Evolutionary conservation across 2,113 vertebrate species (phyloP), one percentile per base, ranked within the genome.

Genomic region (Eptesicus fuscus): DNA sequence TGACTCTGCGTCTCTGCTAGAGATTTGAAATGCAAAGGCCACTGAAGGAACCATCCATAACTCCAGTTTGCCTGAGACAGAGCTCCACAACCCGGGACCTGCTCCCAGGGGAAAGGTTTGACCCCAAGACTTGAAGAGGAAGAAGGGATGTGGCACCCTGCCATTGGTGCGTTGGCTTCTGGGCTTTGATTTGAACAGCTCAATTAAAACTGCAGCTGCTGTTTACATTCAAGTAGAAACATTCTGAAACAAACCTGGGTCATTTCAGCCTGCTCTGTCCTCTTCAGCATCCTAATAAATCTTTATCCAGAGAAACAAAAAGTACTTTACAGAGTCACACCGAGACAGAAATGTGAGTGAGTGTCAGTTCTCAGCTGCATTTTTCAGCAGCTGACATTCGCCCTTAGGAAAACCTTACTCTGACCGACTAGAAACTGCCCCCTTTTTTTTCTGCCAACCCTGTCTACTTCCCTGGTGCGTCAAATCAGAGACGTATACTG

Each of bases 181-280:
- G 71, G 30, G 85, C 56, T 69, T 17, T 11, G 10, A 47, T 76
- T 67, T 91, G n/a, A 88, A 76, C 44, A 25, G 20, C 84, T 94
- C 83, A 90, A 51, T 84, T 37, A 76, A 92, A 94, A 74, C 30
- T 74, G 70, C 59, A 61, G 77, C 74, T 51, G 71, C 63, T 25
- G 37, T 80, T 70, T 86, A 74, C 32, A 78, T 88, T 91, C 44
- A 94, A 94, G 83, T 47, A 49, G 69, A 97, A 93, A 87, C 70
- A 37, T 53, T 25, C 47, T 83, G 82, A 89, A 94, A 91, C 65
- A 80, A 94, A 84, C 76, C 23, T 73, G 80, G 44, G 65, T 65
- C 82, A 94, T 67, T 40, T 17, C 25, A 89, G 74, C n/a, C 83
- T 53, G 17, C 51, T 40, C 17, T 86, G 40, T 53, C 92, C 59